Evolutionary conservation across 1,140 invertebrate genomes (phyloP), one percentile per base, ranked within the genome.

Genomic region (Bombus difficillimus): DNA sequence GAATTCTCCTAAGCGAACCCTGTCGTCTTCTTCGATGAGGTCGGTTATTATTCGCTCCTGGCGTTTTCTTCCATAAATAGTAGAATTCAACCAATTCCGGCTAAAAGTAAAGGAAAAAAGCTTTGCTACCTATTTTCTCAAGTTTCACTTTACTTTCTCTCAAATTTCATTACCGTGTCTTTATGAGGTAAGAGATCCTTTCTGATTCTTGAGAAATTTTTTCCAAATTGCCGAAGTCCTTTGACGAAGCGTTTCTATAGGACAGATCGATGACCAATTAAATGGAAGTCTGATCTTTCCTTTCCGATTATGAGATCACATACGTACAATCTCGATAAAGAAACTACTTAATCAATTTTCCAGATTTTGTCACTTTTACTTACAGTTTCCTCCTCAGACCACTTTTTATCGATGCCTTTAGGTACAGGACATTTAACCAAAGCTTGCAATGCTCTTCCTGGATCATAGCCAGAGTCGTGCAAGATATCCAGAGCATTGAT

Each of bases 61-160:
- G 98, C n/a, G 99, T 99, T 96, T 99, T 99, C 96, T 99, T 99
- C 99, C 99, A 99, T 93, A 99, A 96, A 96, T 99, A 99, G 95
- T 99, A 99, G 96, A 98, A 99, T 93, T 99, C 99, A 43, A 99
- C 98, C 91, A 99, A 95, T 93, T 99, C 99, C 68, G 98, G 97
- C 97, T 98, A 93, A 41, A 96, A 96, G 88, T 81, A 83, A 28
- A 81, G 41, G 34, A 47, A 75, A 43, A 41, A 18, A 62, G 12
- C 15, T 28, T 12, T 32, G 6, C 66, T n/a, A 69, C n/a, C 5
- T 62, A 28, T 4, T 62, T 5, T 72, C 9, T 10, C 25, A 13
- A 4, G 47, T 8, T 22, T 4, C 18, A 39, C 2, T 37, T 13
- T 72, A 57, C 32, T 73, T 28, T 41, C 74, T 5, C 5, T 2